Percentiles rank a stretch among this genome's conserved stretches.
Conservation (phyloP, 2,113 vertebrate species). For the Vombatus ursinus region DNA sequence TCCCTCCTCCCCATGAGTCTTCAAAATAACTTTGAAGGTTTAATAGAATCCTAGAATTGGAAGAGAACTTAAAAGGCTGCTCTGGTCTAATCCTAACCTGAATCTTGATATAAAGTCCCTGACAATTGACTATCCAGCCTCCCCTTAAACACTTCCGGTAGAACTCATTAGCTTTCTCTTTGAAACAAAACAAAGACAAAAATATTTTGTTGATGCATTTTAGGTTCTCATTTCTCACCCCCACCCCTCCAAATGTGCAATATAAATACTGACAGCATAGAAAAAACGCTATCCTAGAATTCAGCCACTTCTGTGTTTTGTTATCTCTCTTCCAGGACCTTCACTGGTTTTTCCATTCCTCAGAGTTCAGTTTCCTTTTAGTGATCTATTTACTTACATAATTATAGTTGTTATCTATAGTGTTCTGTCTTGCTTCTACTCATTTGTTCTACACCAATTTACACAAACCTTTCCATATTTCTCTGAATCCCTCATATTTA, state of each 20-base stretch:
- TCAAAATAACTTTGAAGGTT: constrained; percentile 20
- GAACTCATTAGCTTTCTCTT: neutral
- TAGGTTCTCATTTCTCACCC: neutral
- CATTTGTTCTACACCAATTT: neutral
- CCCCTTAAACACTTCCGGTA: neutral
- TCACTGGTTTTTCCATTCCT: neutral
- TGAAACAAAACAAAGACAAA: neutral
- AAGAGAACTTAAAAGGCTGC: neutral
- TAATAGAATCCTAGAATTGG: neutral
- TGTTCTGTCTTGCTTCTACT: neutral
- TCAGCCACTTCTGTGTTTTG: neutral
- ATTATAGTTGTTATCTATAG: neutral
- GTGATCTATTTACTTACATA: neutral
- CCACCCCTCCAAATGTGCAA: neutral
- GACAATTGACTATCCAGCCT: neutral
- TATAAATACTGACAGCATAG: neutral
- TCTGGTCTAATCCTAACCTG: neutral
- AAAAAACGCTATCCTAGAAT: neutral
- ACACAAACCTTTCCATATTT: neutral
- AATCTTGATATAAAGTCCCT: neutral
- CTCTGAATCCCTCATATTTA: neutral
- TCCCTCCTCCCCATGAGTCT: neutral
- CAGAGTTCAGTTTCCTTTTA: neutral
- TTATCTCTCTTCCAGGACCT: neutral
- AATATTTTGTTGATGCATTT: neutral